Conservation (phyloP, 2,113 vertebrate genomes). For the Pheucticus melanocephalus region DNA sequence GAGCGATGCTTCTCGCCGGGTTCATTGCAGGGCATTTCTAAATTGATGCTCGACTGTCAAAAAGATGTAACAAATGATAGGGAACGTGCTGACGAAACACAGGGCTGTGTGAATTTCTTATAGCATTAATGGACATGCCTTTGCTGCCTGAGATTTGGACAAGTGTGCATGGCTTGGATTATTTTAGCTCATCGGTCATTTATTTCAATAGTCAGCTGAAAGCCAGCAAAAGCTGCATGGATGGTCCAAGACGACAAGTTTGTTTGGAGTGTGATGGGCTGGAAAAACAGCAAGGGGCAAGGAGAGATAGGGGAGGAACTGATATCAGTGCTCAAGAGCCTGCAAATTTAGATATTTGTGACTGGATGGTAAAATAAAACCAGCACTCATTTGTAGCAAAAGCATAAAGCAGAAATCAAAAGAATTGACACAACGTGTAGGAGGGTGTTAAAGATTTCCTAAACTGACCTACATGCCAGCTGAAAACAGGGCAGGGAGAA, state of each 20-base stretch:
- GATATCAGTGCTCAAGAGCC: not conserved
- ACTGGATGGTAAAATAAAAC: not conserved
- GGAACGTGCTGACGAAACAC: conserved; percentile 12
- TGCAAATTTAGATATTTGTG: not conserved
- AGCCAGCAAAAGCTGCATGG: not conserved
- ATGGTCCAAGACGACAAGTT: not conserved
- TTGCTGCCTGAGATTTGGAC: not conserved
- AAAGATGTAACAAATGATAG: conserved; percentile 42
- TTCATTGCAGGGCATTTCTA: conserved; percentile 34
- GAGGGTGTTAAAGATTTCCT: not conserved
- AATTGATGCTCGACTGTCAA: conserved; percentile 27
- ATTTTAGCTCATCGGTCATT: not conserved
- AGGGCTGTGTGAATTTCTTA: not conserved
- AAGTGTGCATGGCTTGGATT: not conserved
- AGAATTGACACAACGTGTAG: rapidly evolving
- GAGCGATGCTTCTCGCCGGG: not conserved
- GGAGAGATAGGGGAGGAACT: not conserved
- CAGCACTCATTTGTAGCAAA: not conserved
- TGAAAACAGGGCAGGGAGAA: not conserved
- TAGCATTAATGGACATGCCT: not conserved
- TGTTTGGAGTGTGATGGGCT: not conserved
- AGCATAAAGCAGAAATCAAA: not conserved
- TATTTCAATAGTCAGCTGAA: conserved; percentile 27
- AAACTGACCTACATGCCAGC: not conserved
- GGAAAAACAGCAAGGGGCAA: not conserved